These are phyloP conservation scores for Hydrochoerus hydrochaeris DNA, from an alignment of 2,113 vertebrate species.

Conservation along the genomic window DNA sequence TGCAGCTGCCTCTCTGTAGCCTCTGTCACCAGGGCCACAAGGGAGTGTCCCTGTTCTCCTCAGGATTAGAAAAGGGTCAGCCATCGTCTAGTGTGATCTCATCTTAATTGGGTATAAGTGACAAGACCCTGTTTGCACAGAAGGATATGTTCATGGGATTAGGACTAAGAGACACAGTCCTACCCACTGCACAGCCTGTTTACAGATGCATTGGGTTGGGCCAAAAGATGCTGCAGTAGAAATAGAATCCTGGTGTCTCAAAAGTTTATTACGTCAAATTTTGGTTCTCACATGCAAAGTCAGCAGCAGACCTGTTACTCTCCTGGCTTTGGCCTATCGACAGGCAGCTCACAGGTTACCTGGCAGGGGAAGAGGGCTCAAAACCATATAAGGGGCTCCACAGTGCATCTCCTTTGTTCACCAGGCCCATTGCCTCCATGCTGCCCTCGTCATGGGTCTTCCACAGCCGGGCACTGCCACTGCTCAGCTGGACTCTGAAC, in stretches of 20 bases:
- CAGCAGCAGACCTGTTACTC: background rate
- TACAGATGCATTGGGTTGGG: background rate
- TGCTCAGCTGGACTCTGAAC: background rate
- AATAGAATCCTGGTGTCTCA: background rate
- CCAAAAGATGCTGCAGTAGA: background rate
- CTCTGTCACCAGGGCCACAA: background rate
- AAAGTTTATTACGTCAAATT: too few relatives aligned
- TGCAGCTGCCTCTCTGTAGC: rapidly evolving
- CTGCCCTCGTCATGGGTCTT: background rate
- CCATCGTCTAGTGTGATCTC: background rate
- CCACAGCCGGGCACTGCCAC: too few relatives aligned
- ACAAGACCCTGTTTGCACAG: background rate
- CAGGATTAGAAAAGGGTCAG: too few relatives aligned
- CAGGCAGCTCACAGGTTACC: background rate
- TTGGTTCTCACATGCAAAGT: background rate
- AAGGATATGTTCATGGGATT: background rate
- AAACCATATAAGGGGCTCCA: background rate
- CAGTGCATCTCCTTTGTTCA: background rate
- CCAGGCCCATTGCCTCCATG: background rate
- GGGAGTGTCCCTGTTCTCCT: background rate
- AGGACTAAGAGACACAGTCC: background rate
- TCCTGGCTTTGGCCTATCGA: background rate
- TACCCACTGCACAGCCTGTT: too few relatives aligned
- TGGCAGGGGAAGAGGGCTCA: background rate
- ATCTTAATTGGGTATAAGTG: background rate